These are phyloP conservation scores for Dolichoris vasculosae DNA, from an alignment of 1,140 invertebrate species.

Conservation along the genomic window DNA sequence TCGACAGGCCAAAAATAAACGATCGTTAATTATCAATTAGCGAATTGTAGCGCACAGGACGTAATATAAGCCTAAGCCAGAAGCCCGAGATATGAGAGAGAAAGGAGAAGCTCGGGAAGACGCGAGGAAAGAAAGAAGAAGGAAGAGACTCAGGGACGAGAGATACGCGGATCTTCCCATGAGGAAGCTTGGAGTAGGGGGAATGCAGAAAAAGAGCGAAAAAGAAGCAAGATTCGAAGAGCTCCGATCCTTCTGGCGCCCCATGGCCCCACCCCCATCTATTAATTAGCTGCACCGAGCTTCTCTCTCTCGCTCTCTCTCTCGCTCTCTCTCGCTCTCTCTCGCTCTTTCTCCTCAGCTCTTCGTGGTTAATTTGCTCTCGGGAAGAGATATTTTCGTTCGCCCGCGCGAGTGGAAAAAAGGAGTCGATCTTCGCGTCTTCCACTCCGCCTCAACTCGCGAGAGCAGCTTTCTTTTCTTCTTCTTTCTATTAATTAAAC, in stretches of 20 bases:
- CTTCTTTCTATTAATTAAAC: conserved; percentile 62
- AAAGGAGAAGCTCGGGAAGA: neutral
- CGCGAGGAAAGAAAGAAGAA: conserved; percentile 6
- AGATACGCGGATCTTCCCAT: conserved; percentile 47
- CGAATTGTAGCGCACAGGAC: neutral
- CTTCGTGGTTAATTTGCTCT: conserved; percentile 43
- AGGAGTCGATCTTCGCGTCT: conserved; percentile 28
- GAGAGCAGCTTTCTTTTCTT: conserved; percentile 25
- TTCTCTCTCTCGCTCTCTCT: conserved; percentile 11
- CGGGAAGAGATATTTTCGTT: conserved; percentile 34
- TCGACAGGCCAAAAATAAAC: neutral
- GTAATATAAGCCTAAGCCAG: neutral
- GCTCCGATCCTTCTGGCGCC: conserved; percentile 36
- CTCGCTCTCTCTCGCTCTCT: conserved; percentile 28
- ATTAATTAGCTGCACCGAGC: conserved; percentile 58
- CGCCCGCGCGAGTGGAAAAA: conserved; percentile 17
- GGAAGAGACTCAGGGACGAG: neutral
- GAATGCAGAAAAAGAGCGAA: conserved; percentile 19
- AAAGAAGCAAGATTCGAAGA: conserved; percentile 21
- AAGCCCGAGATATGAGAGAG: neutral
- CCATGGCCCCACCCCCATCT: conserved; percentile 52
- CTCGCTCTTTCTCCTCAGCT: neutral
- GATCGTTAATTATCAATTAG: conserved; percentile 46
- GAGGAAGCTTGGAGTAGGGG: neutral
- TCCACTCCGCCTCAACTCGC: neutral